Evolutionary conservation across 1,140 invertebrate species (phyloP).

Genomic region (Manduca sexta): DNA sequence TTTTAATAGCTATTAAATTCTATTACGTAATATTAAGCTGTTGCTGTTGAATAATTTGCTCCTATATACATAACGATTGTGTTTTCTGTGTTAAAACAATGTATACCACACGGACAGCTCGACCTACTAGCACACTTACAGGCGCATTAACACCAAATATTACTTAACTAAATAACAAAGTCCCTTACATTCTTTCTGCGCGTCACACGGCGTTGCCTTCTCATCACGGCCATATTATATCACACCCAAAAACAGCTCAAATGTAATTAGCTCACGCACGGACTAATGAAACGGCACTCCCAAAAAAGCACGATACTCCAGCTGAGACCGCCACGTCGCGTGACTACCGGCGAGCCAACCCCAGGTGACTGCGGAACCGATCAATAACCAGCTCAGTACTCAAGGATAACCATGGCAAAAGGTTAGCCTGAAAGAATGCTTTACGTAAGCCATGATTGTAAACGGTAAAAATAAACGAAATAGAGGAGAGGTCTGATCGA

Average conservation of each 20-base stretch:
- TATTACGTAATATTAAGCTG: too few relatives aligned
- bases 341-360: constrained; percentile 18
- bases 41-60: too few relatives aligned
- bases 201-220: constrained; percentile 1
- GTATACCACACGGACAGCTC: too few relatives aligned
- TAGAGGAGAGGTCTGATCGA: too few relatives aligned
- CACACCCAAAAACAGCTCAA: not conserved
- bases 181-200: constrained; percentile 7
- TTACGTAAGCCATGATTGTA: constrained; percentile 3
- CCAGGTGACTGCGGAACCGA: constrained; percentile 22
- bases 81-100: too few relatives aligned
- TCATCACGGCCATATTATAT: constrained; percentile 9
- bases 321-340: constrained; percentile 10
- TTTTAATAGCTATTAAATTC: too few relatives aligned
- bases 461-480: too few relatives aligned
- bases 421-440: constrained; percentile 1
- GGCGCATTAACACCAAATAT: not conserved
- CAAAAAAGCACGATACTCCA: not conserved
- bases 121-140: too few relatives aligned
- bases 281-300: constrained; percentile 14
- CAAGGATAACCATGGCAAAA: constrained; percentile 18
- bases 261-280: not conserved
- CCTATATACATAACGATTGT: too few relatives aligned
- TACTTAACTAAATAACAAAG: too few relatives aligned
- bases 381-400: constrained; percentile 26